Evolutionary conservation across 2,888 invertebrate species (phyloP).

Genomic region (Pseudococcus longispinus): DNA sequence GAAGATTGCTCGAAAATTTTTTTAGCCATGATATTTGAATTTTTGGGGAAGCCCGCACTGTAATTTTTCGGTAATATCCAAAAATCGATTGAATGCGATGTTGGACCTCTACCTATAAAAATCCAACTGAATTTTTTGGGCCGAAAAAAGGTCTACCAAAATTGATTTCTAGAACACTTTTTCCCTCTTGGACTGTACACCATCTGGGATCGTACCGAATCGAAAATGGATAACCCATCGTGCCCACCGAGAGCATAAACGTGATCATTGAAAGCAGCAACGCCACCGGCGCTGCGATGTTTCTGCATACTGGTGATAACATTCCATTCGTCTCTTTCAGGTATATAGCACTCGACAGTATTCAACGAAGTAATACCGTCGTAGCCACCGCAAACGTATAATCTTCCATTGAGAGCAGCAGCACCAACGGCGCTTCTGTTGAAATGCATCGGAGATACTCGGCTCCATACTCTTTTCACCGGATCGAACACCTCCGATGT

Average conservation of each 20-base stretch:
- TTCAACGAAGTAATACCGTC: constrained; percentile 83
- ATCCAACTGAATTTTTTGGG: no score
- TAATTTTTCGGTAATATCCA: no score
- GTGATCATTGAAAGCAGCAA: constrained; percentile 74
- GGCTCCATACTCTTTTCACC: constrained; percentile 74
- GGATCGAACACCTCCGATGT: constrained; percentile 88
- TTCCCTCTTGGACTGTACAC: no score
- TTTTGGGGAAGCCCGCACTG: no score
- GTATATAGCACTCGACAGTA: constrained; percentile 82
- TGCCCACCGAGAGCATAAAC: constrained; percentile 87
- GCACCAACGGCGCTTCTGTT: constrained; percentile 84
- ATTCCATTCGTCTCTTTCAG: constrained; percentile 76
- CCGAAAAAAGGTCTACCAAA: no score
- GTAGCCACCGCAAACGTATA: constrained; percentile 86
- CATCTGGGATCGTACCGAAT: constrained; percentile 73
- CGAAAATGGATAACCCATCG: constrained; percentile 86
- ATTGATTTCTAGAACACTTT: no score
- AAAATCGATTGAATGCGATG: no score
- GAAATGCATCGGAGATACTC: constrained; percentile 80
- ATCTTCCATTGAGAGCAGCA: constrained; percentile 77
- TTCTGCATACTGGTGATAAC: constrained; percentile 77
- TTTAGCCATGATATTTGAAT: no score
- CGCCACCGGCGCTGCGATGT: constrained; percentile 76
- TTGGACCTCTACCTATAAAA: no score
- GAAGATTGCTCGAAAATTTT: not conserved